Evolutionary conservation across 2,888 invertebrate genomes (phyloP).

Genomic region (Digitonthophagus gazella): DNA sequence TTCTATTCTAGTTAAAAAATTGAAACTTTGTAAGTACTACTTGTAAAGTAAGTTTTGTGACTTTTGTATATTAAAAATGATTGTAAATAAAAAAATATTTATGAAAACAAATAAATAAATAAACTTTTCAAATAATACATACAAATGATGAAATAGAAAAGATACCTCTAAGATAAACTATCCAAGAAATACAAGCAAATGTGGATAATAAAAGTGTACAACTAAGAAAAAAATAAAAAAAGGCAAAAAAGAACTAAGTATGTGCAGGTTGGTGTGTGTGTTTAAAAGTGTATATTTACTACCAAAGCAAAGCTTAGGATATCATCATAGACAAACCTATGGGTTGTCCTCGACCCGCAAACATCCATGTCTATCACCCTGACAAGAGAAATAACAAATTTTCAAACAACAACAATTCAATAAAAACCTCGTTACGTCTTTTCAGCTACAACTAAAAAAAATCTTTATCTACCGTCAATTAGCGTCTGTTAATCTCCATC

Average conservation of each 20-base stretch:
- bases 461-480: not conserved
- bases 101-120: not conserved
- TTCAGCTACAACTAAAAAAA: not conserved
- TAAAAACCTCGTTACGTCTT: not conserved
- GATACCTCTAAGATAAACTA: not conserved
- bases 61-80: too few species aligned
- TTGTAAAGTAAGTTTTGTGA: too few species aligned
- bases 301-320: constrained; percentile 45
- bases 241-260: not conserved
- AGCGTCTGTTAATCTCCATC: not conserved
- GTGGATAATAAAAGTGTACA: not conserved
- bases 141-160: not conserved
- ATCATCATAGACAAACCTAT: constrained; percentile 61
- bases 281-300: constrained; percentile 33
- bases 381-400: constrained; percentile 33
- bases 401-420: constrained; percentile 1
- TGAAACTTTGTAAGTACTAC: too few species aligned
- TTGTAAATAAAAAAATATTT: not conserved
- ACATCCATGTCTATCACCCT: constrained; percentile 67
- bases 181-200: not conserved
- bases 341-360: constrained; percentile 66
- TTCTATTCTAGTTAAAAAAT: too few species aligned
- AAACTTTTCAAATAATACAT: not conserved
- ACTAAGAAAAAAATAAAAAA: not conserved
- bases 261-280: constrained; percentile 36